Base-by-base conservation (phyloP, 92 coral and sea anemone species). In the Zoanthus gigantus region DNA sequence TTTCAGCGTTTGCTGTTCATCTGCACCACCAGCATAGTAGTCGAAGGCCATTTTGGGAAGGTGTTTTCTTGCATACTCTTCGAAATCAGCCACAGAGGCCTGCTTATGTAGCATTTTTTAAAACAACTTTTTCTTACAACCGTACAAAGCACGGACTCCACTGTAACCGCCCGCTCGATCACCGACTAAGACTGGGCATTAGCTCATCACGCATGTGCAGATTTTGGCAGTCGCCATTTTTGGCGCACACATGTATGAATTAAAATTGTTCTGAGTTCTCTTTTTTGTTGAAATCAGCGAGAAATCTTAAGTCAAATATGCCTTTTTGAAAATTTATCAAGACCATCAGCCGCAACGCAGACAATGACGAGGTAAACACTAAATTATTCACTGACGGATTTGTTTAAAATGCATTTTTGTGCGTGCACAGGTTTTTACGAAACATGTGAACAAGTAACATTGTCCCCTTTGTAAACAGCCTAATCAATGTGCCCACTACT, bases 61-160 rank as follows among this genome's bases (percentile, higher is more conserved):
- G 9, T 56, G 12, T 9, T 34, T 67, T 56, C 46, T 86, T n/a
- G 89, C 89, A 74, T 74, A 58, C 12, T 73, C 82, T 37, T 86
- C 89, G 47, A 86, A 86, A 60, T 86, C 89, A n/a, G 77, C 60
- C 17, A 86, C 54, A 37, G 61, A 86, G 1, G 74, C 83, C 18
- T 58, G 11, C 47, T 2, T 15, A 7, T 15, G 34, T n/a, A 17
- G 69, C 69, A 63, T 18, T 7, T 17, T 6, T 0, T 23, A 23
- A 23, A 23, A 23, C 23, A 9, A n/a, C 6, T 63, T 63, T 63
- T 63, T n/a, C 69, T 58, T 58, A 54, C n/a, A 14, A 16, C 15
- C 15, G 11, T 56, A 50, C 0, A 52, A 7, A 0, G 56, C 56
- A 7, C 11, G 56, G 11, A 52, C 56, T 50, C 56, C 58, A 14